Evolutionary conservation across 2,113 vertebrate genomes (phyloP).

Genomic region (Prietella phreatophila): DNA sequence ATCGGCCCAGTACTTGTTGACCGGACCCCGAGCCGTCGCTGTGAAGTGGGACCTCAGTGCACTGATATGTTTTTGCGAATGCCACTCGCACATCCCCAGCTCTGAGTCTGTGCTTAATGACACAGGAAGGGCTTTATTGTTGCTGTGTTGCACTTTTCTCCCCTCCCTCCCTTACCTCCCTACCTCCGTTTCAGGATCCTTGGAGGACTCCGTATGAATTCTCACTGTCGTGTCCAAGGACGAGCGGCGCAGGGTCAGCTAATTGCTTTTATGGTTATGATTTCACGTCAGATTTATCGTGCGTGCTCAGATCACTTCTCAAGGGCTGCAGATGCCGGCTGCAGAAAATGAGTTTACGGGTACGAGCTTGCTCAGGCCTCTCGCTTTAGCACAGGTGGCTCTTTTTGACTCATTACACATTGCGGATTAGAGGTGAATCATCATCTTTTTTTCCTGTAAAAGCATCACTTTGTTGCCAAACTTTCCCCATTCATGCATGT

Average conservation of each 20-base stretch:
- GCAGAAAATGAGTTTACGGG: slow-evolving; percentile 74
- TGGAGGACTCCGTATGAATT: slow-evolving; percentile 77
- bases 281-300: slow-evolving; percentile 82
- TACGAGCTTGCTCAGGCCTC: slow-evolving; percentile 68
- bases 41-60: slow-evolving; percentile 24
- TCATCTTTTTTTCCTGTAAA: slow-evolving; percentile 65
- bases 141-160: slow-evolving; percentile 74
- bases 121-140: slow-evolving; percentile 77
- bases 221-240: slow-evolving; percentile 81
- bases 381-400: slow-evolving; percentile 72
- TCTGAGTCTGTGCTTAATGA: slow-evolving; percentile 74
- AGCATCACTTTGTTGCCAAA: slow-evolving; percentile 53
- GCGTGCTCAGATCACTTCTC: slow-evolving; percentile 74
- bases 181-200: slow-evolving; percentile 60
- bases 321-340: slow-evolving; percentile 71
- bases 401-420: slow-evolving; percentile 74
- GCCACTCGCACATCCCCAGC: slow-evolving; percentile 56
- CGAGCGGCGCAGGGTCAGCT: slow-evolving; percentile 78
- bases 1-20: not conserved
- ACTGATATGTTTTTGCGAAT: slow-evolving; percentile 58
- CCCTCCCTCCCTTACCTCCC: slow-evolving; percentile 51
- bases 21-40: not conserved
- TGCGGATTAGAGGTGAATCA: slow-evolving; percentile 64
- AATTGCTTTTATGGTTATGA: slow-evolving; percentile 85
- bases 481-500: slow-evolving; percentile 51